phyloP scores from a whole-genome alignment of 2,888 invertebrate species.

The Agrochola circellaris region DNA sequence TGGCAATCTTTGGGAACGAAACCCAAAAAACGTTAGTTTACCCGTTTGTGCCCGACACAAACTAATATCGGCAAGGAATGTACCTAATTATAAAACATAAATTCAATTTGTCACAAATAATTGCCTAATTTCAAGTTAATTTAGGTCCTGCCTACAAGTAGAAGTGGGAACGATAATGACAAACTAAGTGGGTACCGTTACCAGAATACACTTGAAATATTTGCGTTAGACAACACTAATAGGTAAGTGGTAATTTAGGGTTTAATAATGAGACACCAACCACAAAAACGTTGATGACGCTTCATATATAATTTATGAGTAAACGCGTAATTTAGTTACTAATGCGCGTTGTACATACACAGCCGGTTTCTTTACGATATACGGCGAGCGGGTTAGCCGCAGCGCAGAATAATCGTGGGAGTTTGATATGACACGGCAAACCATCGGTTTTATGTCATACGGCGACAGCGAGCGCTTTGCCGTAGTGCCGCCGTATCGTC shows the following conservation, averaged over 20 bases:
- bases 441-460: too few relatives aligned
- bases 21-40: neutral
- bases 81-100: neutral
- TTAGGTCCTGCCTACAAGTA: neutral
- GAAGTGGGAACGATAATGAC: conserved; percentile 21
- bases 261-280: conserved; percentile 38
- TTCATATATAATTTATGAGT: conserved; percentile 42
- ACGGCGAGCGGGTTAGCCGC: too few relatives aligned
- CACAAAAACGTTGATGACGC: conserved; percentile 60
- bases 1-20: too few relatives aligned
- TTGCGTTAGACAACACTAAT: conserved; percentile 27
- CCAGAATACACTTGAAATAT: conserved; percentile 27
- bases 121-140: conserved; percentile 31
- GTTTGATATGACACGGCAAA: too few relatives aligned
- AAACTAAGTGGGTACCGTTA: conserved; percentile 6
- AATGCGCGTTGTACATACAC: too few relatives aligned
- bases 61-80: neutral
- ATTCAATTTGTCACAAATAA: conserved; percentile 2
- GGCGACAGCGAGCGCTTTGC: too few relatives aligned
- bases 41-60: neutral
- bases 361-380: too few relatives aligned
- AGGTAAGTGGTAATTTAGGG: conserved; percentile 43
- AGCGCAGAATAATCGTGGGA: too few relatives aligned
- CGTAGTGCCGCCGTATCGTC: too few relatives aligned
- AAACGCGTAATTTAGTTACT: conserved; percentile 32